Percentiles rank a stretch among this genome's conserved stretches.
Conservation (phyloP, 1,140 invertebrate species). For the Asobara japonica region DNA sequence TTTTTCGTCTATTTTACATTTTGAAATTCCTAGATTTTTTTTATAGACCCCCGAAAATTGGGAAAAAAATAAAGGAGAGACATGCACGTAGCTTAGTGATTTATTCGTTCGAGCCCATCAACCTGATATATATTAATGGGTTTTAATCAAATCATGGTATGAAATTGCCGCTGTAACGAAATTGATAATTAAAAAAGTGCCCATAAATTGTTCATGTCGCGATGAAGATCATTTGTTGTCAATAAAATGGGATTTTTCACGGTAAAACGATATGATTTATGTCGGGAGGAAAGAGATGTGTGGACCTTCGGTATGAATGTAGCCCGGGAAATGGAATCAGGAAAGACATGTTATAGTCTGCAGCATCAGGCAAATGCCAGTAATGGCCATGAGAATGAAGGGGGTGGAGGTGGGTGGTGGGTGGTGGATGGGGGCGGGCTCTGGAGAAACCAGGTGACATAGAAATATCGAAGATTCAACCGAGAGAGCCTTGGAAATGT, state of each 20-base stretch:
- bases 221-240: not conserved
- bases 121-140: not conserved
- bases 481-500: not conserved
- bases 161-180: not conserved
- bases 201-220: not conserved
- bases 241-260: not conserved
- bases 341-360: not conserved
- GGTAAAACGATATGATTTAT: not conserved
- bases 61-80: not conserved
- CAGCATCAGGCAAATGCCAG: conserved; percentile 6
- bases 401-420: not conserved
- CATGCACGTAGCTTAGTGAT: not conserved
- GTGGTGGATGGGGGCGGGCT: too few species aligned
- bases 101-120: not conserved
- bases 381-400: not conserved
- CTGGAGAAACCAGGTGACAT: conserved; percentile 25
- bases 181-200: not conserved
- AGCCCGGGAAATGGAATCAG: not conserved
- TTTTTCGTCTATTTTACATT: too few species aligned
- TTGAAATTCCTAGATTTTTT: too few species aligned
- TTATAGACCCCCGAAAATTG: too few species aligned
- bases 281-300: not conserved
- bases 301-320: not conserved
- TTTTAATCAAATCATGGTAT: not conserved
- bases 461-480: conserved; percentile 31